phyloP scores from a whole-genome alignment of 2,797 vertebrate genomes.

The Anas georgica region DNA sequence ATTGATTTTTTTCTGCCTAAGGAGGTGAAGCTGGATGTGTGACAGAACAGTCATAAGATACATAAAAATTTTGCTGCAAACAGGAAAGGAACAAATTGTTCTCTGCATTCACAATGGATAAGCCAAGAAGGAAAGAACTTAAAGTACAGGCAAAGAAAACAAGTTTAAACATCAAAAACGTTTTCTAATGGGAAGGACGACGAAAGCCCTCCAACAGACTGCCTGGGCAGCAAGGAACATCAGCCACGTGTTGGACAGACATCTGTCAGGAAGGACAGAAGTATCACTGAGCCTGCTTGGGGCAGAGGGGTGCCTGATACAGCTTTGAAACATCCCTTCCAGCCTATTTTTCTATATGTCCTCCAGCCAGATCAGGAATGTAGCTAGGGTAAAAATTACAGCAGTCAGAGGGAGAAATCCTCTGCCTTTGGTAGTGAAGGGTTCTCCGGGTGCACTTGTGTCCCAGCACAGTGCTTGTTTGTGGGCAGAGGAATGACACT shows the following conservation, averaged over 20 bases:
- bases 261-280: neutral
- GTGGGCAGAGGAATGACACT: neutral
- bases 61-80: neutral
- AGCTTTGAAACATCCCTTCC: neutral
- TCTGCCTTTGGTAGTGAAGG: neutral
- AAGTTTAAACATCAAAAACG: neutral
- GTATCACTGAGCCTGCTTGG: neutral
- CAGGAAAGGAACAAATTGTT: neutral
- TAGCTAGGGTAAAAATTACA: neutral
- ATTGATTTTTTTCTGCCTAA: neutral
- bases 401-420: slow-evolving; percentile 21
- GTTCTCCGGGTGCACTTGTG: slow-evolving; percentile 11
- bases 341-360: neutral
- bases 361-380: slow-evolving; percentile 44
- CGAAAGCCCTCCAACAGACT: neutral
- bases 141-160: neutral
- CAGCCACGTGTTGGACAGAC: neutral
- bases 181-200: neutral
- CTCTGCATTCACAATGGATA: neutral
- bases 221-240: neutral
- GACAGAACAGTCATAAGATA: neutral
- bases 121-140: neutral
- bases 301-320: neutral
- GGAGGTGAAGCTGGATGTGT: neutral
- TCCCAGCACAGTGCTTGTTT: neutral